Base-by-base conservation (phyloP, 2,797 vertebrate genomes). In the Fringilla coelebs region DNA sequence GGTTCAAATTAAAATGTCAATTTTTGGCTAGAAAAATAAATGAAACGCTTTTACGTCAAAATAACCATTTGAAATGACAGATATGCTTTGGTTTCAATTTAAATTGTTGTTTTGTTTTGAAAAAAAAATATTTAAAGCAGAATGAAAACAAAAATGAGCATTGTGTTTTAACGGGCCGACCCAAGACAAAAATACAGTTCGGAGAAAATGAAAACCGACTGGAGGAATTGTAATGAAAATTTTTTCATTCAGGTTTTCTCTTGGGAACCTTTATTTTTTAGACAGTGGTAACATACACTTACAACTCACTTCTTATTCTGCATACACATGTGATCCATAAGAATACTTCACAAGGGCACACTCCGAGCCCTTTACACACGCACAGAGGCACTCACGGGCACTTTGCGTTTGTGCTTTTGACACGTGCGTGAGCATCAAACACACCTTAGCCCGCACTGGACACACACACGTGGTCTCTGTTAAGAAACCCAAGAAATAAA, bases 401-500 rank as follows among this genome's bases (percentile, higher is more conserved):
- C 40, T 90, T 63, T 3, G 17, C 18, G 9, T 46, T 79, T 79
- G 49, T 66, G 87, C 21, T 82, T 90, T 88, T 13, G 2, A 72
- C 57, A 71, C 14, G 10, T 88, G 61, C 55, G 67, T 62, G 58
- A 93, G 74, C 60, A 93, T 46, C 89, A 85, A 94, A 91, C 79
- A 62, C 2, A 7, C 63, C 3, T 55, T 83, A 70, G 88, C 41
- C 49, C 0, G 1, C 66, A 74, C 74, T 83, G 94, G 83, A 86
- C 80, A 58, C 49, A 71, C 85, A 93, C 95, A 96, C 91, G 85
- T 96, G 95, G 83, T 95, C 38, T 87, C 80, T 86, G 94, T 96
- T 97, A 96, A 96, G 77, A 90, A 96, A 93, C 18, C 9, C 80
- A 90, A 91, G 89, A 93, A 94, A 94, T 88, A 93, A 95, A 96